These are phyloP conservation scores for Oceanodroma tethys DNA, from an alignment of 2,113 vertebrate species.

Conservation along the genomic window DNA sequence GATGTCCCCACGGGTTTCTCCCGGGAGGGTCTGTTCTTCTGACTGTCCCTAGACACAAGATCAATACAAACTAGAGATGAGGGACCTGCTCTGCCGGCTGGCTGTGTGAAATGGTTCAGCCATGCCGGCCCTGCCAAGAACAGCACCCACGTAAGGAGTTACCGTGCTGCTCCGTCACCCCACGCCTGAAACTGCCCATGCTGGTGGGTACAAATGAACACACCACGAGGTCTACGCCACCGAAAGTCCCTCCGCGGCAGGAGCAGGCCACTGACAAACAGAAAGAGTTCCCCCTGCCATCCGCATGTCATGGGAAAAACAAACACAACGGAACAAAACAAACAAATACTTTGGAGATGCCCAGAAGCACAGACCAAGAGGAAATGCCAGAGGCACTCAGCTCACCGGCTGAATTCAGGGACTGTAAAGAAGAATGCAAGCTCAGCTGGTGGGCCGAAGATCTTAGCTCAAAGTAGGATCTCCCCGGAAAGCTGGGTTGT, in stretches of 20 bases:
- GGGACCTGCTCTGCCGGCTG: neutral
- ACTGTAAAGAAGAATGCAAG: conserved; percentile 81
- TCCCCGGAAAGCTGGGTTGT: conserved; percentile 78
- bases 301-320: conserved; percentile 52
- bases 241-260: neutral
- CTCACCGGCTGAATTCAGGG: conserved; percentile 80
- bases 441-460: conserved; percentile 81
- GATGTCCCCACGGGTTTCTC: neutral
- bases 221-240: neutral
- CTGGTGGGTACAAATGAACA: conserved; percentile 12
- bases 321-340: conserved; percentile 47
- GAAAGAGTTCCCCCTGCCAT: conserved; percentile 19
- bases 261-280: conserved; percentile 63
- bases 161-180: neutral
- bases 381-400: conserved; percentile 61
- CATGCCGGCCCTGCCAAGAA: neutral
- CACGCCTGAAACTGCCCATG: neutral
- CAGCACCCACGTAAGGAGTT: conserved; percentile 41
- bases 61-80: neutral
- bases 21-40: neutral
- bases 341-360: conserved; percentile 61
- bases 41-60: neutral
- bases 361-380: conserved; percentile 69
- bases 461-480: conserved; percentile 82
- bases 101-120: neutral